Conservation (phyloP, 2,888 invertebrate genomes). For the Sialis lutaria region DNA sequence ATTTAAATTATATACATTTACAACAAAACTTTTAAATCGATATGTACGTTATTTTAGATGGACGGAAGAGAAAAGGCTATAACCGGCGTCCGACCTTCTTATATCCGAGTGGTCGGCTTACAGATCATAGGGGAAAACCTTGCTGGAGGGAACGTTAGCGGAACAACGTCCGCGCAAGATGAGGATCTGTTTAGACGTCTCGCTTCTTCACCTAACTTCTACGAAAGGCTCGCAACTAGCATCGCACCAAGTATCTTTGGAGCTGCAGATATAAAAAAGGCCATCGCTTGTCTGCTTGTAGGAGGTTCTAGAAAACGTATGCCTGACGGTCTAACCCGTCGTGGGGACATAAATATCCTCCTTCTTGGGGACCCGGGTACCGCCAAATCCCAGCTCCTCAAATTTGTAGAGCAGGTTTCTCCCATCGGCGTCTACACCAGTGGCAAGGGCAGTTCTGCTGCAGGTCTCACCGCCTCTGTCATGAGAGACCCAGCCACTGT, state of each 20-base stretch:
- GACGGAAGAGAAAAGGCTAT: constrained; percentile 60
- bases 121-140: constrained; percentile 67
- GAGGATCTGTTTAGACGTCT: constrained; percentile 70
- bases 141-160: constrained; percentile 39
- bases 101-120: constrained; percentile 87
- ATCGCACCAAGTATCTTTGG: constrained; percentile 97
- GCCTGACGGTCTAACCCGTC: constrained; percentile 86
- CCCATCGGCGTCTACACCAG: constrained; percentile 95
- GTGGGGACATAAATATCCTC: constrained; percentile 93
- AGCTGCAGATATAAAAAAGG: constrained; percentile 86
- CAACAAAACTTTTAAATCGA: neutral
- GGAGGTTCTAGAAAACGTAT: constrained; percentile 73
- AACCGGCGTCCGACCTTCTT: constrained; percentile 86
- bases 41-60: constrained; percentile 23
- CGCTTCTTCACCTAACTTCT: constrained; percentile 70
- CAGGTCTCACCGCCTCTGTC: constrained; percentile 96
- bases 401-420: constrained; percentile 90
- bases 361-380: constrained; percentile 97
- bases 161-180: constrained; percentile 42
- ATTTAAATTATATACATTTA: neutral
- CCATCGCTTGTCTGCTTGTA: constrained; percentile 86
- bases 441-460: constrained; percentile 98
- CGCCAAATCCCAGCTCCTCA: constrained; percentile 95
- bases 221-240: constrained; percentile 74
- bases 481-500: constrained; percentile 84